A percentile compares a stretch with the other conserved stretches of the same genome.
Evolutionary conservation across 1,140 invertebrate genomes (phyloP).

Genomic region (Littorina saxatilis): DNA sequence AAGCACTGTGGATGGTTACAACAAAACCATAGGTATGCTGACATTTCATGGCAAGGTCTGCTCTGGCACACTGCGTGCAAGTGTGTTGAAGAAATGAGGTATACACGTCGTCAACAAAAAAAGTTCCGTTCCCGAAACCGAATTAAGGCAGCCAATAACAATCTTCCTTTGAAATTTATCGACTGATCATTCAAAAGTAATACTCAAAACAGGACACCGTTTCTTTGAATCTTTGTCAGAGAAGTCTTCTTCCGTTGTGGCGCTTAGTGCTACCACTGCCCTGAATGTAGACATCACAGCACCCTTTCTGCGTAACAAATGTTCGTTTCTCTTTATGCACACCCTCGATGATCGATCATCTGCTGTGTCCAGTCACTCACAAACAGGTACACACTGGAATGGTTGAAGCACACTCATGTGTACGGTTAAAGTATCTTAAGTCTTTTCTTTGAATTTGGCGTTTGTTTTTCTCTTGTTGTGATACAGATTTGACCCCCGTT

Average conservation of each 20-base stretch:
- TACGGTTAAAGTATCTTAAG: not conserved
- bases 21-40: too few species aligned
- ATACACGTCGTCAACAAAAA: slow-evolving; percentile 2
- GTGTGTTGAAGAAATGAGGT: slow-evolving; percentile 10
- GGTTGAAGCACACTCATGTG: not conserved
- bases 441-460: too few species aligned
- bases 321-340: not conserved
- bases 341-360: not conserved
- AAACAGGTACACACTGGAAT: not conserved
- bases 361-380: not conserved
- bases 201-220: not conserved
- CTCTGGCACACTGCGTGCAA: too few species aligned
- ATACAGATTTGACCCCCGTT: too few species aligned
- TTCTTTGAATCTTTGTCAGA: not conserved
- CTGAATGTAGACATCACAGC: slow-evolving; percentile 6
- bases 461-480: too few species aligned
- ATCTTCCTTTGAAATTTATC: not conserved
- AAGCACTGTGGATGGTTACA: too few species aligned
- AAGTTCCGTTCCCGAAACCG: not conserved
- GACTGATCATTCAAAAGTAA: not conserved
- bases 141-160: not conserved
- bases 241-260: not conserved
- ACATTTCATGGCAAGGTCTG: too few species aligned
- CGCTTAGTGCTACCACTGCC: not conserved
- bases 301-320: not conserved